Base-by-base conservation (phyloP, 2,797 vertebrate genomes). In the Manis javanica region DNA sequence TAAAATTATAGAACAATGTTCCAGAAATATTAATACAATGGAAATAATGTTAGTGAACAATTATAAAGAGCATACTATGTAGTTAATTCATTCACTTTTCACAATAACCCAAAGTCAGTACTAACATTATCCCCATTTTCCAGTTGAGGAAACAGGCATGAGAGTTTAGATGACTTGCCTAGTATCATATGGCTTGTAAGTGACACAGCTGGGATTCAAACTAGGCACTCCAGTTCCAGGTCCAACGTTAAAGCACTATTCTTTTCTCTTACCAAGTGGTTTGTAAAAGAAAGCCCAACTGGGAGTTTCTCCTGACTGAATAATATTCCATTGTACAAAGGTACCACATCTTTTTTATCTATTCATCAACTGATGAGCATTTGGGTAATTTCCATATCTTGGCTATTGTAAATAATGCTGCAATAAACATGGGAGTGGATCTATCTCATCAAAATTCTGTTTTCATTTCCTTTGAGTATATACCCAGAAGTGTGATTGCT, bases 1-100 rank as follows among this genome's bases (percentile, higher is more conserved):
- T 88, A 42, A 42, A 42, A 68, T 29, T 53, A 49, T 14, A 74
- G 19, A 85, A 37, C 19, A 37, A 9, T 23, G 18, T 68, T 83
- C 53, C 64, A 86, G 39, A 91, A 94, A 57, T 16, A 63, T 39
- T 74, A 77, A 55, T 69, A 84, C 15, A 72, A 46, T 83, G 16
- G 24, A 88, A 95, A 83, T 64, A 77, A 88, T 79, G 39, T 69
- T 83, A 90, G 42, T 46, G 66, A 71, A 81, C 61, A 86, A 53
- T 61, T 71, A 61, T 55, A 61, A 89, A 64, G 37, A 23, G 2
- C 19, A 61, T 39, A 57, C 14, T 69, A 49, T 53, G 29, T 82
- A 24, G 23, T 79, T 77, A 61, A 87, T 19, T 95, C 31, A 86
- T 37, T 94, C 18, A 9, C 24, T 91, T 19, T 79, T 95, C 74